Base-by-base conservation (phyloP, 2,888 invertebrate species). In the Rhogogaster chlorosoma region DNA sequence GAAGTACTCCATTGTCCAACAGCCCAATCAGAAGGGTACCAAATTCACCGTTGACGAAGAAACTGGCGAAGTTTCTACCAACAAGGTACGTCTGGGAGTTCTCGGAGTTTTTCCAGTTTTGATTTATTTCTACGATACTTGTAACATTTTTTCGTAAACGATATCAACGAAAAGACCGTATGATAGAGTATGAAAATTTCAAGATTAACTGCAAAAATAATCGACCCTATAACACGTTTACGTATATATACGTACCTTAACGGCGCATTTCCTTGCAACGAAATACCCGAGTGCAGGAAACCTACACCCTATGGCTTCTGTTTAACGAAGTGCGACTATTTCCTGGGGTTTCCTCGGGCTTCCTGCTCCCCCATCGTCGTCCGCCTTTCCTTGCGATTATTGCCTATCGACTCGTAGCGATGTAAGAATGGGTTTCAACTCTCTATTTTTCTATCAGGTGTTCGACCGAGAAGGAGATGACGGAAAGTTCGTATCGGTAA, bases 401-500 rank as follows among this genome's bases (percentile, higher is more conserved):
- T 32, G 26, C 9, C 49, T n/a, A 10, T 77, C 32, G 45, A 49
- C 29, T 22, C n/a, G 12, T 73, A 7, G 49, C 18, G 18, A 49
- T 18, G 18, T 49, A 6, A 49, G 49, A 49, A n/a, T 18, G 18
- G 6, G 6, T 18, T 49, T 6, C 26, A 22, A 75, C 61, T 45
- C 12, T 78, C 26, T 26, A 83, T 86, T 83, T 53, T 83, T 53
- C 83, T 80, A 85, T 0, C 87, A 95, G 95, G 98, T 98, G 32
- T 99, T 99, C 93, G 99, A 99, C 94, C 96, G 99, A 86, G 99
- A 99, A 94, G 98, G 98, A 0, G 99, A 99, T 90, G 98, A 98
- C 93, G 98, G 98, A 10, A 98, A 98, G 94, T 98, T 98, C 93
- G 99, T 99, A 7, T 98, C 98, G 0, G 98, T 99, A 6, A 99